Evolutionary conservation across 1,140 invertebrate genomes (phyloP), one percentile per base, ranked within the genome.

Genomic region (Proctacanthus coquilletti): DNA sequence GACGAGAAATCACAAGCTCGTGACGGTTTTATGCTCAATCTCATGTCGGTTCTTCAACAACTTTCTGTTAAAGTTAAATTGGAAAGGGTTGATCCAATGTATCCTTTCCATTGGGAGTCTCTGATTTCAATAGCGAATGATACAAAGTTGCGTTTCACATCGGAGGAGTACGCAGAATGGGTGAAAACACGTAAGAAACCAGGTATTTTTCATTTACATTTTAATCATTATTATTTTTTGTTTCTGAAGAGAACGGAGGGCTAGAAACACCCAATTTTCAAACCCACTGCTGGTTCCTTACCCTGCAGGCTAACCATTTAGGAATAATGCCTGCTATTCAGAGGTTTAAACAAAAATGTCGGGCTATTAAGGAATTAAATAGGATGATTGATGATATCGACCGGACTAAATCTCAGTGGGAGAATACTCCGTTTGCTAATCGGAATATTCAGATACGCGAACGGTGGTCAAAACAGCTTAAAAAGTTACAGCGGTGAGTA

Each of bases 241-340:
- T n/a, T n/a, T n/a, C n/a, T n/a, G n/a, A n/a, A n/a, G n/a, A n/a
- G n/a, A n/a, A n/a, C n/a, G n/a, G n/a, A n/a, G n/a, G n/a, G n/a
- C n/a, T n/a, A n/a, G 69, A 71, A 25, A 78, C 85, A 37, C 69
- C 78, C 0, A 95, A 92, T 52, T 97, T 98, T 62, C 80, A 85
- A 18, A 96, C 92, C 0, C 84, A 94, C 46, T 96, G 92, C 56
- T 97, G 93, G 84, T 96, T 94, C 61, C 63, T 97, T 19, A 95
- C 92, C 0, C 66, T 97, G 10, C 85, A 93, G 55, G 84, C 81
- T 53, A 88, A 96, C 63, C 88, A 96, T 56, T 68, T 97, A 27
- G 80, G 85, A 18, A 69, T 95, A 18, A 66, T 94, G 42, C 91
- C 93, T 3, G 77, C 84, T 2, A 69, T 91, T 14, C 79, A 87